Base-by-base conservation (phyloP, 2,113 vertebrate species). In the Daphoenositta chrysoptera region DNA sequence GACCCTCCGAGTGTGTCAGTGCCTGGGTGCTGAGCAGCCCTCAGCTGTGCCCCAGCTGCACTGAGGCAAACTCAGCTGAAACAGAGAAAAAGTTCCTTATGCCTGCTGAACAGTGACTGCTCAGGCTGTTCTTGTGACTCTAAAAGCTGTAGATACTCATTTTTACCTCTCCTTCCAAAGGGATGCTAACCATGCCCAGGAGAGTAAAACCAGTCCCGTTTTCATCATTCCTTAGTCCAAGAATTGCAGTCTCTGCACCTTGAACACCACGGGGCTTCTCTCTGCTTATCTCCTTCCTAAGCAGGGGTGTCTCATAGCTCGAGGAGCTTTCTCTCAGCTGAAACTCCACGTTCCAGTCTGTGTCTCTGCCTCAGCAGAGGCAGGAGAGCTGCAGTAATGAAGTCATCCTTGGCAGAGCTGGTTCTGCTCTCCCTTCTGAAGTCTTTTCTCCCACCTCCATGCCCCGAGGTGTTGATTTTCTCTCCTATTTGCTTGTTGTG, bases 401-500 rank as follows among this genome's bases (percentile, higher is more conserved):
- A 93, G 27, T 95, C 80, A 78, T 89, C 69, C 65, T 42, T 96
- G 94, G 96, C 79, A 84, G 40, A 16, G 33, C 4, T 44, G 64
- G 39, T 57, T 70, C 69, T 94, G 40, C 56, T 48, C 61, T 93
- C 51, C 60, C 61, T 89, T 93, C 73, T 93, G 77, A 95, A 94
- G 86, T 78, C 35, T 83, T 5, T 83, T 93, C 83, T 96, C 78
- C 64, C 61, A 68, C 71, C 96, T 89, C 86, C 53, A 5, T 64
- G 80, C 80, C 94, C 80, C 0, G 53, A 92, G 88, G 94, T 71
- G 90, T 35, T 91, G 94, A 64, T 90, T 91, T 92, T 87, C 80
- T 96, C 94, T 90, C 79, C 80, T 22, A 16, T 73, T 94, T 89
- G 60, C 83, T 91, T 77, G 79, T 83, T 95, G 90, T 81, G 76